phyloP scores from a whole-genome alignment of 2,113 vertebrate genomes.

The Pelecanoides urinatrix region DNA sequence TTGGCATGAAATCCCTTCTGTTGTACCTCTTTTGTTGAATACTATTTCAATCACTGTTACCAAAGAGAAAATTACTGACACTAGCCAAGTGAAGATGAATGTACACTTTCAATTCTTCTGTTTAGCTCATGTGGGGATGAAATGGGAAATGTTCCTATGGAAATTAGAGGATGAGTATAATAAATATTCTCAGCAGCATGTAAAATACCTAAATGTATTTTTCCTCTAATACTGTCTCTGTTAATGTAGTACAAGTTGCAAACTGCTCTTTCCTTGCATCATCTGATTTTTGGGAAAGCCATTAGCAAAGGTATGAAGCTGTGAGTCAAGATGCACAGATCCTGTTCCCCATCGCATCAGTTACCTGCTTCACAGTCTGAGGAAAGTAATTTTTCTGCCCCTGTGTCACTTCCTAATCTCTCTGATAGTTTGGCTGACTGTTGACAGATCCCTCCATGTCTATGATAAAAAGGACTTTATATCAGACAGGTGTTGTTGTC shows the following conservation, averaged over 20 bases:
- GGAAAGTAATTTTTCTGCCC: neutral
- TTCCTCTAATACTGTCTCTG: neutral
- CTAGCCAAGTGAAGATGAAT: neutral
- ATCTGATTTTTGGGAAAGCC: neutral
- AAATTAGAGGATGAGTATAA: neutral
- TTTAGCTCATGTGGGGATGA: neutral
- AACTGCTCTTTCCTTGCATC: neutral
- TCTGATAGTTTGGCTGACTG: neutral
- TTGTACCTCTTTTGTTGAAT: neutral
- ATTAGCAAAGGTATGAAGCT: neutral
- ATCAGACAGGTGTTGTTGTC: constrained; percentile 58
- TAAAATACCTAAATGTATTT: neutral
- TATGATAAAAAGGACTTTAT: neutral
- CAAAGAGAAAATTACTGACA: neutral
- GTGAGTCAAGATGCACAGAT: neutral
- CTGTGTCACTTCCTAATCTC: neutral
- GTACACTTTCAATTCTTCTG: neutral
- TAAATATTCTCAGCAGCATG: neutral
- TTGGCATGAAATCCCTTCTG: neutral
- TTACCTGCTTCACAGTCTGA: neutral
- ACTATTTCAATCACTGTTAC: neutral
- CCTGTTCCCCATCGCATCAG: neutral
- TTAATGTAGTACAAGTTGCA: neutral
- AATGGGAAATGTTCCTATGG: neutral
- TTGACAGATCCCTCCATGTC: neutral